phyloP scores from a whole-genome alignment of 2,113 vertebrate genomes.

The Pygoscelis adeliae region DNA sequence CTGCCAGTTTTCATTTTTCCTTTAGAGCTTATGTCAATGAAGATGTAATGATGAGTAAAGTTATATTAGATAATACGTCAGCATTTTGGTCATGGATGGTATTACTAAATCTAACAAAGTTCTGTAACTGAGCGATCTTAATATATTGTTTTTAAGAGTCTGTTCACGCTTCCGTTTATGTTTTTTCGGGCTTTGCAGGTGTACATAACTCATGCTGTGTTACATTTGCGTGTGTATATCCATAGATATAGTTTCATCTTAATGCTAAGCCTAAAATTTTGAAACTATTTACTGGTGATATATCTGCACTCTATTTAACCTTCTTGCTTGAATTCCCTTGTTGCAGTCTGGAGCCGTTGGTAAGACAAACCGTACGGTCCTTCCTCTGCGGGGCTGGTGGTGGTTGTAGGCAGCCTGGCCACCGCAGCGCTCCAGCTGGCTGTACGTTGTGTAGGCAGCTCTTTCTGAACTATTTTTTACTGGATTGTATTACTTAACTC shows the following conservation, averaged over 20 bases:
- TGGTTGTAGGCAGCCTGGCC: not conserved
- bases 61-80: not conserved
- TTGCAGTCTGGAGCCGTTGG: not conserved
- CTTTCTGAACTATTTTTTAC: not conserved
- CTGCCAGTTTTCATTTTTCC: not conserved
- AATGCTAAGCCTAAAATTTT: not conserved
- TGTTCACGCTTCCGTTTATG: not conserved
- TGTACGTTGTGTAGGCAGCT: not conserved
- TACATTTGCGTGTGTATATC: rapidly evolving
- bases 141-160: not conserved
- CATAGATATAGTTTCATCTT: not conserved
- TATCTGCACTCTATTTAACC: not conserved
- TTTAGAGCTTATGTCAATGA: not conserved
- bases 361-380: not conserved
- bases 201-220: rapidly evolving
- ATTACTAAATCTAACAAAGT: not conserved
- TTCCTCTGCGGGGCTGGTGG: not conserved
- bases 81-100: not conserved
- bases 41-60: not conserved
- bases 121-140: not conserved
- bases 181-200: not conserved
- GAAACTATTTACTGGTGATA: not conserved
- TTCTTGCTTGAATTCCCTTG: not conserved
- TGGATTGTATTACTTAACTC: not conserved
- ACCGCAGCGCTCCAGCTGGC: not conserved